phyloP scores from a whole-genome alignment of 2,888 invertebrate genomes.

The Opisthograptis luteolata region DNA sequence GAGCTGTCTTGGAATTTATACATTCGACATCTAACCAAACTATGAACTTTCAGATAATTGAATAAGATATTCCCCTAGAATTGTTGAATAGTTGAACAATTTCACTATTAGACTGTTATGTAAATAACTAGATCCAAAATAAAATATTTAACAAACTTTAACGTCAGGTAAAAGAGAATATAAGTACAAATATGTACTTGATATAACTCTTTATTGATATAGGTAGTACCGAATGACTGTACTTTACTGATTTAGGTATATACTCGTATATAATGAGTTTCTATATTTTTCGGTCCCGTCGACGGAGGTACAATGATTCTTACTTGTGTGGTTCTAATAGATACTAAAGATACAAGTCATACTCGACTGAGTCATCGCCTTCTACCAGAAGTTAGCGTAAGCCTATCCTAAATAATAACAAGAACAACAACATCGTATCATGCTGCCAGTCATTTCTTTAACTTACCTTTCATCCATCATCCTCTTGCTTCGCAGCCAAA shows the following conservation, averaged over 20 bases:
- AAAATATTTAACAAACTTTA: no score
- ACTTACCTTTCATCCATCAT: background rate
- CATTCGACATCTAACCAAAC: constrained; percentile 19
- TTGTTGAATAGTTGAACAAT: background rate
- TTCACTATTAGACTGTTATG: background rate
- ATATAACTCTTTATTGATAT: no score
- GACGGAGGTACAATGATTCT: no score
- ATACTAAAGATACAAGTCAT: no score
- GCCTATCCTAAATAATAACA: background rate
- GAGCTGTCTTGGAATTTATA: constrained; percentile 12
- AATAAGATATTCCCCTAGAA: constrained; percentile 10
- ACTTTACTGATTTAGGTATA: no score
- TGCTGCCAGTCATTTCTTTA: background rate
- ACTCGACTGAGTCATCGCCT: background rate
- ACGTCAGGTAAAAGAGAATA: no score
- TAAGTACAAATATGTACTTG: no score
- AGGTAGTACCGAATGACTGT: no score
- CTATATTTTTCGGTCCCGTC: no score
- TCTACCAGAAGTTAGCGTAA: background rate
- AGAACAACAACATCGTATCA: background rate
- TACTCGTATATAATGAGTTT: no score
- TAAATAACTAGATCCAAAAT: no score
- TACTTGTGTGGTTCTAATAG: no score
- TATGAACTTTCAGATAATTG: constrained; percentile 12
- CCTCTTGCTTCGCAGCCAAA: background rate